These are phyloP conservation scores for Sitophilus oryzae DNA, from an alignment of 1,140 invertebrate genomes.

Conservation along the genomic window DNA sequence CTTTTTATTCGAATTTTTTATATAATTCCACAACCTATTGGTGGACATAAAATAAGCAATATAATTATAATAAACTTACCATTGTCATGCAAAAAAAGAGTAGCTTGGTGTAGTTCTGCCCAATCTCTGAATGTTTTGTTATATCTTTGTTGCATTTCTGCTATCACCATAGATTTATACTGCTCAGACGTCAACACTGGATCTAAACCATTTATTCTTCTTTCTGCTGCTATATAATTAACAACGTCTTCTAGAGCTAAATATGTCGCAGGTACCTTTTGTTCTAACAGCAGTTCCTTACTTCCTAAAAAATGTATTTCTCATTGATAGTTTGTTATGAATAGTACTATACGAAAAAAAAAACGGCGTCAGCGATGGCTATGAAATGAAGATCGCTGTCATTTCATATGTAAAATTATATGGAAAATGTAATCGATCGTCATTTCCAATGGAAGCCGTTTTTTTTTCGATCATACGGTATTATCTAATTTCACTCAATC, in stretches of 20 bases:
- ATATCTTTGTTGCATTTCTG: slow-evolving; percentile 60
- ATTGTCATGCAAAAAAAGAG: slow-evolving; percentile 95
- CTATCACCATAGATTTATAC: slow-evolving; percentile 67
- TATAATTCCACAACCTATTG: no score
- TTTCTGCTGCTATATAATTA: slow-evolving; percentile 68
- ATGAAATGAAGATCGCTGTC: no score
- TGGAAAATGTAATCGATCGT: no score
- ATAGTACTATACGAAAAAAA: slow-evolving; percentile 18
- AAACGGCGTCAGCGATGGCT: no score
- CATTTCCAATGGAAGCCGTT: no score
- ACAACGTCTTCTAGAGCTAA: slow-evolving; percentile 90
- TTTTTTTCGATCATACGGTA: slow-evolving; percentile 11
- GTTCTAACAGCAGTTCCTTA: slow-evolving; percentile 85
- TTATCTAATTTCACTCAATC: no score
- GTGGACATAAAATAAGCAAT: neutral
- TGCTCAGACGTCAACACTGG: slow-evolving; percentile 85
- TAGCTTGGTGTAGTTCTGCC: slow-evolving; percentile 90
- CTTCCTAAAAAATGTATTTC: slow-evolving; percentile 54
- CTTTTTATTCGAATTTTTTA: no score
- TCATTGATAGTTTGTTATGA: neutral
- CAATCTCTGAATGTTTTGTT: slow-evolving; percentile 76
- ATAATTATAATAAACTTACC: slow-evolving; percentile 50
- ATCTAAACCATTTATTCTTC: slow-evolving; percentile 60
- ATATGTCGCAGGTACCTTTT: slow-evolving; percentile 94
- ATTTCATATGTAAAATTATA: no score